phyloP scores from a whole-genome alignment of 2,113 vertebrate species.

The Clinocottus analis region DNA sequence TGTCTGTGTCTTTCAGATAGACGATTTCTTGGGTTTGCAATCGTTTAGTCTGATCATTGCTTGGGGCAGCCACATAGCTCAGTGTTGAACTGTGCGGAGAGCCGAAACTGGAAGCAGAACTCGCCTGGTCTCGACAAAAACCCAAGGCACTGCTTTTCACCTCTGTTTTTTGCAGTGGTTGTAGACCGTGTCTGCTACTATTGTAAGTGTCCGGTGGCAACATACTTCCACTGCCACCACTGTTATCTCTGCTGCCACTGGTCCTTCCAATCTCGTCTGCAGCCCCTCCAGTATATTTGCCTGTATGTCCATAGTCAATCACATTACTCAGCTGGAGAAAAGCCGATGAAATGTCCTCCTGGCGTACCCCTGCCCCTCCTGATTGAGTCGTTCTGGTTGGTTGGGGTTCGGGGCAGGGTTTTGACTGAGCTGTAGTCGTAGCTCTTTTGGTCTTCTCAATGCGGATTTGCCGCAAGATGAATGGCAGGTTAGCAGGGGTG shows the following conservation, averaged over 20 bases:
- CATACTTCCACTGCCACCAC: neutral
- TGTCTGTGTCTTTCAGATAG: conserved; percentile 44
- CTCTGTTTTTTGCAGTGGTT: conserved; percentile 70
- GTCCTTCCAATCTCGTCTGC: conserved; percentile 72
- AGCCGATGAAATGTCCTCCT: conserved; percentile 36
- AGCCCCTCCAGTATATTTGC: conserved; percentile 85
- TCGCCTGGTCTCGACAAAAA: conserved; percentile 21
- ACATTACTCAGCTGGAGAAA: conserved; percentile 86
- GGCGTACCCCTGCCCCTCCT: neutral
- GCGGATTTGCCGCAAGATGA: conserved; percentile 91
- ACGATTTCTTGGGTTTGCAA: neutral
- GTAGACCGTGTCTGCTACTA: conserved; percentile 18
- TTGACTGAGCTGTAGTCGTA: conserved; percentile 40
- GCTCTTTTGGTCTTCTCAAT: conserved; percentile 86
- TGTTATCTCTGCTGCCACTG: neutral
- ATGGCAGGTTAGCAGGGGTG: conserved; percentile 92
- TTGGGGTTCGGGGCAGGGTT: conserved; percentile 23
- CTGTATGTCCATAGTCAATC: conserved; percentile 94
- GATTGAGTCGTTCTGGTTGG: conserved; percentile 19
- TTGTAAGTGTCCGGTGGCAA: neutral
- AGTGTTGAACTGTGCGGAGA: conserved; percentile 14
- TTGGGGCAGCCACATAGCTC: neutral
- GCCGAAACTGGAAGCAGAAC: conserved; percentile 1
- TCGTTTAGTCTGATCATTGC: rapidly evolving
- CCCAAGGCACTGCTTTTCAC: conserved; percentile 44